These are phyloP conservation scores for Cynaeus angustus DNA, from an alignment of 2,888 invertebrate genomes.

Conservation along the genomic window DNA sequence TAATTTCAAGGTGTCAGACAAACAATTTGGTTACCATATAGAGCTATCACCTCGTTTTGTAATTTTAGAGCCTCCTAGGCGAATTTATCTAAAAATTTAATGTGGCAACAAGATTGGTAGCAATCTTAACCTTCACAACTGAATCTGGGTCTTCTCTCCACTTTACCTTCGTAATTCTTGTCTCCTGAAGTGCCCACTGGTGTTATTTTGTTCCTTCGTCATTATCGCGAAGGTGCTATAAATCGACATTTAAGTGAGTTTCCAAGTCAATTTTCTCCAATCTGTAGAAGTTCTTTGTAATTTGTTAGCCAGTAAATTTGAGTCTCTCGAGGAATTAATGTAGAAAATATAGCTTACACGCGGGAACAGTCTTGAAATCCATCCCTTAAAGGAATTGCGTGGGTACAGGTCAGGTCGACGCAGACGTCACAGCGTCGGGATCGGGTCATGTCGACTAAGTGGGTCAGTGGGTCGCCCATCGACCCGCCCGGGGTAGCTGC, in stretches of 20 bases:
- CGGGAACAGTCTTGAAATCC: conserved; percentile 37
- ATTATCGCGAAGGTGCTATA: conserved; percentile 7
- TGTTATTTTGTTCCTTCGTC: background rate
- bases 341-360: conserved; percentile 29
- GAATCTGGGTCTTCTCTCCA: too few relatives aligned
- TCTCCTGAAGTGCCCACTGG: background rate
- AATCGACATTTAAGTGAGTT: conserved; percentile 36
- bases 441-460: conserved; percentile 51
- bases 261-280: conserved; percentile 30
- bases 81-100: too few relatives aligned
- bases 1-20: too few relatives aligned
- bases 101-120: too few relatives aligned
- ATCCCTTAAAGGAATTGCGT: conserved; percentile 42
- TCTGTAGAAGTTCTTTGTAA: conserved; percentile 21
- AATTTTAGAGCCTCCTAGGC: too few relatives aligned
- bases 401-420: conserved; percentile 50
- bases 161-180: too few relatives aligned
- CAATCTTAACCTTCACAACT: too few relatives aligned
- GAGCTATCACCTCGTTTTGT: too few relatives aligned
- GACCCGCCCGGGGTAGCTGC: conserved; percentile 52
- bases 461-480: conserved; percentile 56
- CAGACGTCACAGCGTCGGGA: conserved; percentile 43
- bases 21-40: too few relatives aligned
- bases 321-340: conserved; percentile 31
- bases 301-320: conserved; percentile 34